Conservation (phyloP, 2,888 invertebrate species). For the Saturnia japonica region DNA sequence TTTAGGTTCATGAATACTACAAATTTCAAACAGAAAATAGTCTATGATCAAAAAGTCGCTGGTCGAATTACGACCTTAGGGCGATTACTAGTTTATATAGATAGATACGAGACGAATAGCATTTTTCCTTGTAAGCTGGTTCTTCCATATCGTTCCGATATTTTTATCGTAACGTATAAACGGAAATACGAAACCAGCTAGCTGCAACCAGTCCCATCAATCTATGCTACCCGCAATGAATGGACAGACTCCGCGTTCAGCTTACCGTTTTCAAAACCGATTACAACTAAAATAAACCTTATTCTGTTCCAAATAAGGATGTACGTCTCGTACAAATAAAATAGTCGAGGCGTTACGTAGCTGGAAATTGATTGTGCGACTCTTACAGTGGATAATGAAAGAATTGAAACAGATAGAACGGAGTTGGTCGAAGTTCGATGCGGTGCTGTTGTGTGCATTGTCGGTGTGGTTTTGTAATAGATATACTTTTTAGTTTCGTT, state of each 20-base stretch:
- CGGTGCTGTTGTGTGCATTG: slow-evolving; percentile 10
- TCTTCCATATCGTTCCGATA: slow-evolving; percentile 3
- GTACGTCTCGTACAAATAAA: slow-evolving; percentile 31
- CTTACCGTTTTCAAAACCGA: slow-evolving; percentile 36
- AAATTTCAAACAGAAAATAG: no score
- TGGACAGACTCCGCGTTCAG: slow-evolving; percentile 65
- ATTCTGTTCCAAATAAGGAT: slow-evolving; percentile 30
- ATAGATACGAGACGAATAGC: background rate
- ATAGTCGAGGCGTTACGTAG: slow-evolving; percentile 52
- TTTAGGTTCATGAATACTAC: no score
- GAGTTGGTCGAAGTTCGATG: slow-evolving; percentile 24
- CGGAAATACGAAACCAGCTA: slow-evolving; percentile 63
- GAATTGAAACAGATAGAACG: slow-evolving; percentile 76
- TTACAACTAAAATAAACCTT: slow-evolving; percentile 39
- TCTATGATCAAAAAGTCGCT: no score
- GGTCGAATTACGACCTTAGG: no score
- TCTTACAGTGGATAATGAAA: slow-evolving; percentile 77
- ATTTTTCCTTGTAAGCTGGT: background rate
- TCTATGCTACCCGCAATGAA: slow-evolving; percentile 77
- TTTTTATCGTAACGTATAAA: slow-evolving; percentile 49
- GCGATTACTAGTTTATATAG: no score
- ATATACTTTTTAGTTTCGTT: background rate
- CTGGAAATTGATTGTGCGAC: slow-evolving; percentile 75
- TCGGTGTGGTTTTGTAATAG: background rate
- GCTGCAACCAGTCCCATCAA: slow-evolving; percentile 73